Percentiles rank a stretch among this genome's conserved stretches.
These are phyloP conservation scores for Hydrozoanthus gracilis DNA, from an alignment of 92 coral and sea anemone species.

Conservation along the genomic window DNA sequence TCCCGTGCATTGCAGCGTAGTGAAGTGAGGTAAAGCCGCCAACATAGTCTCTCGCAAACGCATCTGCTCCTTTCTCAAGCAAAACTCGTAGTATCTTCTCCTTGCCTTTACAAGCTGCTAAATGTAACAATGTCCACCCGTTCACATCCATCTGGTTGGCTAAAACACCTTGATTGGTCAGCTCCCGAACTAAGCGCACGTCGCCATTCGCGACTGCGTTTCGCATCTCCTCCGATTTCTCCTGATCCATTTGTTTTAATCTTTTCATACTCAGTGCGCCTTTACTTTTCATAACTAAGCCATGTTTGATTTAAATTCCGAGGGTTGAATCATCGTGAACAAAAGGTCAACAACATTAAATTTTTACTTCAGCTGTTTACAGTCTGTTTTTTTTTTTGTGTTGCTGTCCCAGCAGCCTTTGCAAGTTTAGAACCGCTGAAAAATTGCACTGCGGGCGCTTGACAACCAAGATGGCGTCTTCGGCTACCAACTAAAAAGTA, in stretches of 20 bases:
- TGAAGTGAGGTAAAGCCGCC: slow-evolving; percentile 91
- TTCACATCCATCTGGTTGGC: slow-evolving; percentile 87
- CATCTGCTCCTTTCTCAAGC: slow-evolving; percentile 86
- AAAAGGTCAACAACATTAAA: slow-evolving; percentile 31
- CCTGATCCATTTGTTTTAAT: slow-evolving; percentile 48
- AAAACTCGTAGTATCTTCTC: slow-evolving; percentile 84
- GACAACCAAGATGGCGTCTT: slow-evolving; percentile 77
- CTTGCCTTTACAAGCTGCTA: slow-evolving; percentile 92
- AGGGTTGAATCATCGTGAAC: background rate
- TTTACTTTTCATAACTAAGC: slow-evolving; percentile 66
- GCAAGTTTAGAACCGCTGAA: slow-evolving; percentile 50
- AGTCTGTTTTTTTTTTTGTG: background rate
- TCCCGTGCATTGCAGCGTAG: slow-evolving; percentile 93
- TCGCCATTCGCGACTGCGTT: slow-evolving; percentile 87
- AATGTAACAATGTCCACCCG: slow-evolving; percentile 88
- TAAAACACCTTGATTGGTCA: slow-evolving; percentile 75
- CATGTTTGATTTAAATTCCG: background rate
- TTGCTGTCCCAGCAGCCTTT: slow-evolving; percentile 47
- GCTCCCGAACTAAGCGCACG: slow-evolving; percentile 84
- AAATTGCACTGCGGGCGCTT: slow-evolving; percentile 40
- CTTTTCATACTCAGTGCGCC: slow-evolving; percentile 62
- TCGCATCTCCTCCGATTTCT: slow-evolving; percentile 66
- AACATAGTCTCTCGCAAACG: slow-evolving; percentile 84
- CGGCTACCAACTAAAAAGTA: background rate
- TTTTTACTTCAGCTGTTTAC: slow-evolving; percentile 28